Percentiles rank a stretch among this genome's conserved stretches.
Conservation (phyloP, 2,888 invertebrate genomes). For the Nowickia ferox region DNA sequence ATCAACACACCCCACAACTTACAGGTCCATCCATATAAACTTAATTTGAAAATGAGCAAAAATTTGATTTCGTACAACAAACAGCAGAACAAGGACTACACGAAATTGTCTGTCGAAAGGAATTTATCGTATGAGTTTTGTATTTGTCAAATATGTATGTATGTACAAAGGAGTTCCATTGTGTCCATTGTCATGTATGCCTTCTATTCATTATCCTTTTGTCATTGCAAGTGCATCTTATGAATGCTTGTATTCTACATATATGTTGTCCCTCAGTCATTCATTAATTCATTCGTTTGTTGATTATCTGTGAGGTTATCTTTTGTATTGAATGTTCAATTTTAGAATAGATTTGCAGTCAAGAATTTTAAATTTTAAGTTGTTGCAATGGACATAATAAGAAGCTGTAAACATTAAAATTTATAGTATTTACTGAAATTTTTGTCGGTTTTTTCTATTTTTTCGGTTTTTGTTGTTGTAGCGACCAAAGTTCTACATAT, state of each 20-base stretch:
- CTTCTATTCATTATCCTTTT: slow-evolving; percentile 36
- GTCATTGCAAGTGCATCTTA: slow-evolving; percentile 39
- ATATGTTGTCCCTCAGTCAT: neutral
- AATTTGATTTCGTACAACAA: slow-evolving; percentile 52
- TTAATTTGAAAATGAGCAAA: slow-evolving; percentile 71
- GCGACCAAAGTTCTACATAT: too few species aligned
- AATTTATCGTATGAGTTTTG: slow-evolving; percentile 50
- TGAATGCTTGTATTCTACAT: neutral
- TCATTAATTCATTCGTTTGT: neutral
- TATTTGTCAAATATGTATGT: slow-evolving; percentile 50
- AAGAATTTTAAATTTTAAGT: slow-evolving; percentile 13
- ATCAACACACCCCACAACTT: slow-evolving; percentile 21
- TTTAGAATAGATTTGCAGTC: slow-evolving; percentile 11
- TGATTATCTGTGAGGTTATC: neutral
- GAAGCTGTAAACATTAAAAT: slow-evolving; percentile 3
- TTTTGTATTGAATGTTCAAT: slow-evolving; percentile 31
- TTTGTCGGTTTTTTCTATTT: too few species aligned
- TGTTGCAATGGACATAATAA: neutral
- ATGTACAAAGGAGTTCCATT: slow-evolving; percentile 32
- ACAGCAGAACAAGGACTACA: slow-evolving; percentile 34
- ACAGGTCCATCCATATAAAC: slow-evolving; percentile 1
- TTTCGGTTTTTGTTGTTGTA: too few species aligned
- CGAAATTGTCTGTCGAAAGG: slow-evolving; percentile 34
- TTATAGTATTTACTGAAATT: too few species aligned
- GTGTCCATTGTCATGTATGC: slow-evolving; percentile 17